Conservation (phyloP, 2,797 vertebrate species). For the Hemitrygon akajei region DNA sequence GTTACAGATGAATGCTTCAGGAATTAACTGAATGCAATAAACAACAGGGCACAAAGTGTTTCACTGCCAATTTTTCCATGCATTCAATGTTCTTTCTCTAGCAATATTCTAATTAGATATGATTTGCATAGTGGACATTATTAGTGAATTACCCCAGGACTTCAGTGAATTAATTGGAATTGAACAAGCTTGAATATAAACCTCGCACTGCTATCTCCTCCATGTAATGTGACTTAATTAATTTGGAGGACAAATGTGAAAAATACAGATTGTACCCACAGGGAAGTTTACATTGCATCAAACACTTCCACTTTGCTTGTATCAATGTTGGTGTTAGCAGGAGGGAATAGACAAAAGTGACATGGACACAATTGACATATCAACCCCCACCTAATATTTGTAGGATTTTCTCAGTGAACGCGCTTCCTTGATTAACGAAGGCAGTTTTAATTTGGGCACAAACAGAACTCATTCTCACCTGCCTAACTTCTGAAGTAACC, state of each 20-base stretch:
- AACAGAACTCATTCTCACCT: background rate
- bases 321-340: background rate
- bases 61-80: background rate
- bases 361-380: background rate
- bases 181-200: background rate
- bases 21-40: slow-evolving; percentile 8
- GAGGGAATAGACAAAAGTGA: background rate
- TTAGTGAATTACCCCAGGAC: slow-evolving; percentile 27
- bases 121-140: background rate
- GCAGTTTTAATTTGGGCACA: background rate
- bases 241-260: slow-evolving; percentile 22
- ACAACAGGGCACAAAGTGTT: background rate
- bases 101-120: background rate
- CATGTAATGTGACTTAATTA: slow-evolving; percentile 23
- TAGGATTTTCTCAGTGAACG: background rate
- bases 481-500: background rate
- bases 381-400: background rate
- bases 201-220: background rate
- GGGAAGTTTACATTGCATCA: background rate
- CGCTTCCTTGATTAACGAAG: background rate
- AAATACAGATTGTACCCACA: background rate
- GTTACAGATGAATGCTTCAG: background rate
- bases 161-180: slow-evolving; percentile 23
- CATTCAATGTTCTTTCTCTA: slow-evolving; percentile 5
- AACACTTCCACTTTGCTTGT: background rate